A percentile compares a stretch with the other conserved stretches of the same genome.
Evolutionary conservation across 2,888 invertebrate genomes (phyloP).

Genomic region (Panopea generosa): DNA sequence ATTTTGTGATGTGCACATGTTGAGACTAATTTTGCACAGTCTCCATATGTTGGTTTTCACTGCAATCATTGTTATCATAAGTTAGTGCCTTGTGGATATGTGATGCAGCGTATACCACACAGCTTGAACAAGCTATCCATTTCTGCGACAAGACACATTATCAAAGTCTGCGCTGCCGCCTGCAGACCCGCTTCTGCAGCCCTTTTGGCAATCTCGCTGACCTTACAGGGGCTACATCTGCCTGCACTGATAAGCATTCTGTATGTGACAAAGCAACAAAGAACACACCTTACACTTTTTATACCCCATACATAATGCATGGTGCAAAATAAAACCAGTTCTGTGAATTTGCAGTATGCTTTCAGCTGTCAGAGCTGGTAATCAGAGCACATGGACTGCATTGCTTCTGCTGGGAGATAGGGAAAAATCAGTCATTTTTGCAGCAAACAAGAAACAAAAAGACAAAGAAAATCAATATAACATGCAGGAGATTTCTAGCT

Average conservation of each 20-base stretch:
- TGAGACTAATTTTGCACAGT: slow-evolving; percentile 35
- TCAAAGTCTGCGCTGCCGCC: slow-evolving; percentile 10
- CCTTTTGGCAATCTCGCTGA: slow-evolving; percentile 41
- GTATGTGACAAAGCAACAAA: slow-evolving; percentile 60
- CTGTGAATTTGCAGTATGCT: slow-evolving; percentile 25
- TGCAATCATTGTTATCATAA: slow-evolving; percentile 20
- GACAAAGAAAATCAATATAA: slow-evolving; percentile 83
- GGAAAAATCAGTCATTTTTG: slow-evolving; percentile 79
- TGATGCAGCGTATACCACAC: slow-evolving; percentile 16
- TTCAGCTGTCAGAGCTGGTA: slow-evolving; percentile 52
- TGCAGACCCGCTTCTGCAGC: slow-evolving; percentile 10
- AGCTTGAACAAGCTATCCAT: neutral
- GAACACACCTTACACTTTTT: slow-evolving; percentile 46
- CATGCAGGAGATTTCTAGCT: slow-evolving; percentile 67
- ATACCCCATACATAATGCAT: slow-evolving; percentile 55
- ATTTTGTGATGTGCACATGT: slow-evolving; percentile 37
- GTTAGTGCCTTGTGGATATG: slow-evolving; percentile 9
- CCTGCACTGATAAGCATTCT: slow-evolving; percentile 48
- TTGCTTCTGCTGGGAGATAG: slow-evolving; percentile 57
- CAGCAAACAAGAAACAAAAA: slow-evolving; percentile 79
- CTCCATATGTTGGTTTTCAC: slow-evolving; percentile 51
- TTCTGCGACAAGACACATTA: neutral
- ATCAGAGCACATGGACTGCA: slow-evolving; percentile 46
- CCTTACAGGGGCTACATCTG: slow-evolving; percentile 48
- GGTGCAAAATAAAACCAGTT: slow-evolving; percentile 52